These are phyloP conservation scores for Gambusia yucatana DNA, from an alignment of 2,797 vertebrate genomes.

Conservation along the genomic window DNA sequence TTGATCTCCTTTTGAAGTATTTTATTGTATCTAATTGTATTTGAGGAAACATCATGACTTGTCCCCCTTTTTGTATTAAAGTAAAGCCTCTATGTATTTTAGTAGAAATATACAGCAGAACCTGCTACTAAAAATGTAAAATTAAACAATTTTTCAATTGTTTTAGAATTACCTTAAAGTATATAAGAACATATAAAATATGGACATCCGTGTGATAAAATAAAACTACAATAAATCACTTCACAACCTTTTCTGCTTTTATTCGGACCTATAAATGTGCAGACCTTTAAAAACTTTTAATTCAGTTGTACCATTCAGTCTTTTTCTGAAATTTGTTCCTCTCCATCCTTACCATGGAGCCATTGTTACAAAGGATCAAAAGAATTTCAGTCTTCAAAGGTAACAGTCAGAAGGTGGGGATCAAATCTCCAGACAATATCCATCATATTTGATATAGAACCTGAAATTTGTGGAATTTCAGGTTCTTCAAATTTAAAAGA, in stretches of 20 bases:
- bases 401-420: background rate
- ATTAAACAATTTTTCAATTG: background rate
- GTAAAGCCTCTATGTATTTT: background rate
- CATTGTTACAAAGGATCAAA: background rate
- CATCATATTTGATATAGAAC: background rate
- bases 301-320: background rate
- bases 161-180: background rate
- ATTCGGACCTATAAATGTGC: background rate
- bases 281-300: background rate
- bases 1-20: conserved; percentile 16
- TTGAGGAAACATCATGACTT: background rate
- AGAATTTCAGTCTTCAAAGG: background rate
- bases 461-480: too few relatives aligned
- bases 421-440: background rate
- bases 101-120: background rate
- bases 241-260: background rate
- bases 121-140: background rate
- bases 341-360: background rate
- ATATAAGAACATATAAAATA: background rate
- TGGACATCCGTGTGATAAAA: background rate
- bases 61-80: background rate
- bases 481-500: background rate
- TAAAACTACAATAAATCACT: background rate
- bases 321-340: background rate
- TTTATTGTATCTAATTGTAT: conserved; percentile 40